Evolutionary conservation across 2,113 vertebrate species (phyloP).

Genomic region (Lynx canadensis): DNA sequence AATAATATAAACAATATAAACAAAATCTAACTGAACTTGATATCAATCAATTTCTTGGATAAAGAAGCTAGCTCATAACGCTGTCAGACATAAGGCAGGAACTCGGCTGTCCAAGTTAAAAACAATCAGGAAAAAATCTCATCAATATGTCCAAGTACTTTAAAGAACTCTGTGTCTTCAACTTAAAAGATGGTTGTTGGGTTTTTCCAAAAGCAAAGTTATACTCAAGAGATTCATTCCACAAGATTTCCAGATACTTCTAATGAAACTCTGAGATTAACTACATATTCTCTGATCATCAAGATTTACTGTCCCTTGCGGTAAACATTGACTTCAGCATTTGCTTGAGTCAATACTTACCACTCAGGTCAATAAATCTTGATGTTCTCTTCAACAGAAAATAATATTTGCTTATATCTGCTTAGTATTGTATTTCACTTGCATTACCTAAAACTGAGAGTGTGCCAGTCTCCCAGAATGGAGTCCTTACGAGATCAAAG

Average conservation of each 20-base stretch:
- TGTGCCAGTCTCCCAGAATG: conserved; percentile 4
- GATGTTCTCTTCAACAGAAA: conserved; percentile 56
- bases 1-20: background rate
- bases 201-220: conserved; percentile 30
- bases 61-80: background rate
- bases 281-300: conserved; percentile 48
- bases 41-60: background rate
- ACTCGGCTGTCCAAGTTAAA: background rate
- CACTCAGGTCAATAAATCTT: conserved; percentile 57
- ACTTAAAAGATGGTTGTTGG: background rate
- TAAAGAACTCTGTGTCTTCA: conserved; percentile 40
- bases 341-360: conserved; percentile 56
- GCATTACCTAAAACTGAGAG: conserved; percentile 33
- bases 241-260: conserved; percentile 40
- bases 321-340: conserved; percentile 46
- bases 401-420: background rate
- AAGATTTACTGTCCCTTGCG: conserved; percentile 59
- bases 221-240: conserved; percentile 17
- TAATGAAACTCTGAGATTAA: conserved; percentile 46
- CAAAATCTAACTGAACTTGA: background rate
- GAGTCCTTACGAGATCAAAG: conserved; percentile 37
- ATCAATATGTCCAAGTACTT: background rate
- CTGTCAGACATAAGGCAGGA: background rate
- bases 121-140: conserved; percentile 8
- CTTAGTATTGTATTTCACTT: conserved; percentile 44